Conservation (phyloP, 2,113 vertebrate genomes). For the Onychostoma macrolepis region DNA sequence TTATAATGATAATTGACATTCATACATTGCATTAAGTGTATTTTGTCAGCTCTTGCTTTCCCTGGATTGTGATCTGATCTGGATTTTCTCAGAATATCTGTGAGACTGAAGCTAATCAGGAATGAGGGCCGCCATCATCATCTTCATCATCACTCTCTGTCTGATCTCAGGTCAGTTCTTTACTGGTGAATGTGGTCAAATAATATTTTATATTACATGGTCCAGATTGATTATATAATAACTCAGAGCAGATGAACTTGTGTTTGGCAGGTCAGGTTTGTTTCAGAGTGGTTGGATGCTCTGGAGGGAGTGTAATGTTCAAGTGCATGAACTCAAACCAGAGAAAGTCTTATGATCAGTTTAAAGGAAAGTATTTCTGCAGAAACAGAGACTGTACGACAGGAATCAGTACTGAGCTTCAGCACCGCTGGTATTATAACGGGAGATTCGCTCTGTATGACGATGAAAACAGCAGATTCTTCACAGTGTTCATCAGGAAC, state of each 20-base stretch:
- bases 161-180: neutral
- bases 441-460: neutral
- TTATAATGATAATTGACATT: too few relatives aligned
- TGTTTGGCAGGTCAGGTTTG: conserved; percentile 11
- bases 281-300: neutral
- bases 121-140: too few relatives aligned
- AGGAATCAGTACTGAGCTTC: neutral
- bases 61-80: too few relatives aligned
- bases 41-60: neutral
- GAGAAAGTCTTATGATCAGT: too few relatives aligned
- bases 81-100: too few relatives aligned
- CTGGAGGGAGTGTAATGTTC: conserved; percentile 6
- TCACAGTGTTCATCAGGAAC: neutral
- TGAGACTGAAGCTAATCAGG: too few relatives aligned
- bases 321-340: too few relatives aligned
- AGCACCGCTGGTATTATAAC: neutral
- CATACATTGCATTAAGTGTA: too few relatives aligned
- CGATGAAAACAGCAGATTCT: neutral
- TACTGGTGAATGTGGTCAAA: neutral
- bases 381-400: neutral
- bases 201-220: neutral
- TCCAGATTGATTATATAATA: neutral
- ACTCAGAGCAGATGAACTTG: neutral
- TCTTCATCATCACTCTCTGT: too few relatives aligned
- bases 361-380: too few relatives aligned